Evolutionary conservation across 2,113 vertebrate species (phyloP), one percentile per base, ranked within the genome.

Genomic region (Silurus glanis): DNA sequence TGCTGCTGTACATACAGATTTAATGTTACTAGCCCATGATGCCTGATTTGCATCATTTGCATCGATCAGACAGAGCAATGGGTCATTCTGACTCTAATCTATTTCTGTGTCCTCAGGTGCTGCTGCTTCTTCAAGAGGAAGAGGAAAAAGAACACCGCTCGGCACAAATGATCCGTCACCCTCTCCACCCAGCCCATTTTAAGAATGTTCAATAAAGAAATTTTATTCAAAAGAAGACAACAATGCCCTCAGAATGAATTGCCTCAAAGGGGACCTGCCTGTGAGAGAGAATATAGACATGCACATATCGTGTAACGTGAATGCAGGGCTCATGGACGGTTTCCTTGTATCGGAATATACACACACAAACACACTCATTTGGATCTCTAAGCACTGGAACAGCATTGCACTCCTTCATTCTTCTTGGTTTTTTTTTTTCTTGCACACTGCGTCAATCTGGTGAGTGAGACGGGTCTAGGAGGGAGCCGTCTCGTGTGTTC

Each of bases 111-210:
- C 92, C 90, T 83, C 94, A 99, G 98, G 98, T 99, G 98, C 97
- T 99, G 98, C 96, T 99, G 98, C 91, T 99, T 99, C 95, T 99
- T 99, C 94, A 99, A 97, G 94, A 96, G 97, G 93, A 99, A 99
- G 97, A 95, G 97, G 95, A 99, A 97, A 97, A 99, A 99, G 96
- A 97, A 97, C 83, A 95, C 96, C 61, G 96, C 97, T 85, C 96
- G 98, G 87, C 97, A 99, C 94, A 99, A 99, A 97, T 99, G 97
- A 99, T 95, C 92, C 61, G 7, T 23, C 56, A 51, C 23, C 81
- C 49, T n/a, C 75, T 51, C 49, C 74, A 16, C n/a, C 13, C 64
- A 55, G 80, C 75, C 83, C 82, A 51, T 89, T 87, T 89, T 81
- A 66, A 58, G 74, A 89, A 87, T 80, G 74, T 80, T 80, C 75